Base-by-base conservation (phyloP, 2,888 invertebrate genomes). In the Cerastis rubricosa region DNA sequence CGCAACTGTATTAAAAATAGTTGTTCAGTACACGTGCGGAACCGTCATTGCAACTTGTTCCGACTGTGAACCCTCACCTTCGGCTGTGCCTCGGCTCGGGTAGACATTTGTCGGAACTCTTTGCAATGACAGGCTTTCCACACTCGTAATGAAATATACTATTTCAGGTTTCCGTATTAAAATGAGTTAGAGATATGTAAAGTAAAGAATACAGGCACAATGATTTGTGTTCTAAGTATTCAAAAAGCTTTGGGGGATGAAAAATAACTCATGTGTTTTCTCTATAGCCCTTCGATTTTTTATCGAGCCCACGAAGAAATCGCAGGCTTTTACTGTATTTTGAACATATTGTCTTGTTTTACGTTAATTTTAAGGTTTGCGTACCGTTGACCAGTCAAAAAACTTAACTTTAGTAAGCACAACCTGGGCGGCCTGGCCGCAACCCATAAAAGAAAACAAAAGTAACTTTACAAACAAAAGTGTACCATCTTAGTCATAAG, bases 401-500 rank as follows among this genome's bases (percentile, higher is more conserved):
- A 43, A 43, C 0, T 29, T 14, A n/a, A 64, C n/a, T 64, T 40
- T 43, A 43, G n/a, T n/a, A 43, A 29, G 57, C 64, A n/a, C 8
- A 43, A n/a, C n/a, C 40, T 8, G 11, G 11, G 61, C 35, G 0
- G 14, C n/a, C 43, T 43, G 14, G 3, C n/a, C 63, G 22, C 35
- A 19, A 43, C 1, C 14, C n/a, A 14, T 8, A 43, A n/a, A 40
- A 17, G n/a, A 43, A 64, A 43, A 35, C 3, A 40, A 12, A n/a
- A 29, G n/a, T 79, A 71, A 84, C 40, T 80, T 80, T 72, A 67
- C 61, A 78, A 84, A 87, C 67, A 89, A 90, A 89, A 89, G 90
- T 88, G 74, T 85, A 78, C 61, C 69, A 66, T 76, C 79, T 89
- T 87, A 89, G 81, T 88, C 90, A 89, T 78, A 40, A 87, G 82